Evolutionary conservation across 2,113 vertebrate genomes (phyloP), one percentile per base, ranked within the genome.

Genomic region (Lates calcarifer): DNA sequence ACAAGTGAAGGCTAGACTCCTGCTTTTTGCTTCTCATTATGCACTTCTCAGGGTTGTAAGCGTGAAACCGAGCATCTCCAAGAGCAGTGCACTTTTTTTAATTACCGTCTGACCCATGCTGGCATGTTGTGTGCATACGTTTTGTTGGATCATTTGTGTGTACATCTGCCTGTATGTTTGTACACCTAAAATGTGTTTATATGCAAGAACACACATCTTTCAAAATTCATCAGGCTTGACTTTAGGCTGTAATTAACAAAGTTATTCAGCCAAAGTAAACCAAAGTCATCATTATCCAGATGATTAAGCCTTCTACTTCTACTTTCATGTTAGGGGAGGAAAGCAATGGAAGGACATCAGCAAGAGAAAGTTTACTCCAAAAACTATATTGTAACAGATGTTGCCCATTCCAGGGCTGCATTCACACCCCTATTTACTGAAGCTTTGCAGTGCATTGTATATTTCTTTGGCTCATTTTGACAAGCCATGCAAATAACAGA

Each of bases 31-130:
- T 28, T 74, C 74, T 72, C 61, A 84, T 87, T 84, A 79, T 41
- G 49, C 47, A 69, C 28, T 79, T 29, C 33, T 62, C 77, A 74
- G 28, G 68, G 58, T 49, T 73, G 39, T n/a, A 57, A 71, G 51
- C 22, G 20, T 33, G 20, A 35, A 79, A 75, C 60, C 70, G 72
- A 55, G 47, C 51, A 60, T 68, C 75, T 79, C 66, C 8, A 29
- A 72, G 74, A 74, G 73, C 65, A 82, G 39, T 75, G 49, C 33
- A 63, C 47, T 58, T 71, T 81, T 41, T 78, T 79, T 77, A 84
- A 82, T 82, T 72, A 66, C 37, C 26, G 57, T 33, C 24, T 63
- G 65, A 56, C 28, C 58, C 64, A n/a, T 45, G 17, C 20, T 11
- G 37, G 56, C 14, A 18, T 47, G 31, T 33, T 39, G 56, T 20